phyloP scores from a whole-genome alignment of 2,113 vertebrate genomes.

The rat (Rattus norvegicus) region DNA sequence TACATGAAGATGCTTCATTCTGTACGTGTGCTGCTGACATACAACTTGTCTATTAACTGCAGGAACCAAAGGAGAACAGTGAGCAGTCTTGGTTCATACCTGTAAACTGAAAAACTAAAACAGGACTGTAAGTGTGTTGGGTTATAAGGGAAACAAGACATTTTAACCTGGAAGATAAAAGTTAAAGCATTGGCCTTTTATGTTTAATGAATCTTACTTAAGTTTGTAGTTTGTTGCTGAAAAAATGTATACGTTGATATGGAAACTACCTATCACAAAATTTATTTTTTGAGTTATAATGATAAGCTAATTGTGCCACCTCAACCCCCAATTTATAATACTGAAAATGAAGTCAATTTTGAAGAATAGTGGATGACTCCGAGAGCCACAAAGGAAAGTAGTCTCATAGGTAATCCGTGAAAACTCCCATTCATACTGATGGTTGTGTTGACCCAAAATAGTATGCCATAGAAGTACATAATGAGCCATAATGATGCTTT shows the following conservation, averaged over 20 bases:
- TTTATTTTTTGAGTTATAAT: not conserved
- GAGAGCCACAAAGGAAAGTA: not conserved
- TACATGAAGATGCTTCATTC: not conserved
- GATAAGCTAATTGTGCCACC: not conserved
- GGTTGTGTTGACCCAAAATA: not conserved
- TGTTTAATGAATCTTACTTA: not conserved
- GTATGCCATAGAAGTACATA: accelerated
- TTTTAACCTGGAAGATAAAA: constrained; percentile 8
- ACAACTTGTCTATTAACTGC: not conserved
- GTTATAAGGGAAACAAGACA: not conserved
- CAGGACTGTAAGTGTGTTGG: not conserved
- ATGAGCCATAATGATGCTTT: not conserved
- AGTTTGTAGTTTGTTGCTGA: not conserved
- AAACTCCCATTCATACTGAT: not conserved
- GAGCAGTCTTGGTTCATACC: not conserved
- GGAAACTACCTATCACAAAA: not conserved
- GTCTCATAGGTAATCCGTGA: not conserved
- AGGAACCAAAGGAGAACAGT: not conserved
- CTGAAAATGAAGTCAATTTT: not conserved
- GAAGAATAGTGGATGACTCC: not conserved
- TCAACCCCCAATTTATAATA: not conserved
- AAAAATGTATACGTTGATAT: not conserved
- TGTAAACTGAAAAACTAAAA: not conserved
- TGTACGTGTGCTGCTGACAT: not conserved
- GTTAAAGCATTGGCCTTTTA: not conserved